Conservation (phyloP, 30 jellyfish, hydroid and myxozoan species). For the Mastigias papua region DNA sequence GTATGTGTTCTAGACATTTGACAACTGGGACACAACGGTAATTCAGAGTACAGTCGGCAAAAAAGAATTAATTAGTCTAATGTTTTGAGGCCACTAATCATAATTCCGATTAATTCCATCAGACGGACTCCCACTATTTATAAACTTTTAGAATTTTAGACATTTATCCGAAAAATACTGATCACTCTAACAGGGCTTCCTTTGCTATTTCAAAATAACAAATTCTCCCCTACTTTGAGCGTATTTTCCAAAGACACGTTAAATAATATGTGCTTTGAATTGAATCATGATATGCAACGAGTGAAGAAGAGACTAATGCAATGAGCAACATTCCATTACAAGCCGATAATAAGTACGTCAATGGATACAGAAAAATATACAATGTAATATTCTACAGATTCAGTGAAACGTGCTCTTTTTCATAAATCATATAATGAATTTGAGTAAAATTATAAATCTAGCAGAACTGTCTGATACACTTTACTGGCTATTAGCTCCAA, state of each 20-base stretch:
- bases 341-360: too few relatives aligned
- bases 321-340: too few relatives aligned
- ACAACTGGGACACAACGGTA: not conserved
- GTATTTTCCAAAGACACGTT: not conserved
- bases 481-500: too few relatives aligned
- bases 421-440: too few relatives aligned
- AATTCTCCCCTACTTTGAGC: not conserved
- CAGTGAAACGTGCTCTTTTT: too few relatives aligned
- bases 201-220: not conserved
- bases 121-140: constrained; percentile 35
- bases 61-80: constrained; percentile 5
- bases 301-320: too few relatives aligned
- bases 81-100: constrained; percentile 10
- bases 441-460: too few relatives aligned
- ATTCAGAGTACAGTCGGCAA: constrained; percentile 24
- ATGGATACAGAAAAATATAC: too few relatives aligned
- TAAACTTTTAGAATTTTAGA: constrained; percentile 9
- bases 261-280: not conserved
- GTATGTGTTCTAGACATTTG: too few relatives aligned
- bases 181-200: constrained; percentile 25
- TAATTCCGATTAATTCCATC: constrained; percentile 21
- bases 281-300: too few relatives aligned
- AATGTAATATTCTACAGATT: too few relatives aligned
- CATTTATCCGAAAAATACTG: constrained; percentile 22
- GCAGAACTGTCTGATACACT: too few relatives aligned